A percentile compares a stretch with the other conserved stretches of the same genome.
Evolutionary conservation across 1,140 invertebrate genomes (phyloP).

Genomic region (Cherax destructor): DNA sequence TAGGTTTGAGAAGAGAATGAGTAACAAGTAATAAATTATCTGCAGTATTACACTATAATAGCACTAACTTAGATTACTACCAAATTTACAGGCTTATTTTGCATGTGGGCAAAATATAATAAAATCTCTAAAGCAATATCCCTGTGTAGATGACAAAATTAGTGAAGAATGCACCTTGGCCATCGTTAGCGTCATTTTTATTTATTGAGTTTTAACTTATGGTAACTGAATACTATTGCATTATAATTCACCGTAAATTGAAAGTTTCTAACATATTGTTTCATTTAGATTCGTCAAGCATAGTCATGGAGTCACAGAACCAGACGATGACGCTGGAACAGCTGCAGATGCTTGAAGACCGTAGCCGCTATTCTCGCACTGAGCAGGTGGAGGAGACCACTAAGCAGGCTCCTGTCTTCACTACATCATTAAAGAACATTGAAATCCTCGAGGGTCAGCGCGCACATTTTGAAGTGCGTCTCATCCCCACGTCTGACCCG

Average conservation of each 20-base stretch:
- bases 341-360: conserved; percentile 91
- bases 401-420: conserved; percentile 92
- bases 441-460: conserved; percentile 96
- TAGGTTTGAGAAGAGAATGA: background rate
- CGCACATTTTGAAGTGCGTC: conserved; percentile 95
- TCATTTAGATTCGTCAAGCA: conserved; percentile 74
- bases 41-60: background rate
- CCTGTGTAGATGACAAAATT: too few species aligned
- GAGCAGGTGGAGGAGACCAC: conserved; percentile 88
- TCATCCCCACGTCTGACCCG: conserved; percentile 96
- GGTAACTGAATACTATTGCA: background rate
- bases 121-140: background rate
- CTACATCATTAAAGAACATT: conserved; percentile 91
- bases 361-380: conserved; percentile 84
- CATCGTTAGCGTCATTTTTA: too few species aligned
- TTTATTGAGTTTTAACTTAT: background rate
- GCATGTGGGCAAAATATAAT: background rate
- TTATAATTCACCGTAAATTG: background rate
- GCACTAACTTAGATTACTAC: conserved; percentile 1
- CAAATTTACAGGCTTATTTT: background rate
- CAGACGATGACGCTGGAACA: conserved; percentile 86
- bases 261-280: background rate
- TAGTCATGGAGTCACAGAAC: conserved; percentile 89
- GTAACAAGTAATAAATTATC: conserved; percentile 2
- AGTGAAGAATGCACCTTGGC: too few species aligned